These are phyloP conservation scores for Aphelinus atriplicis DNA, from an alignment of 1,140 invertebrate species.

Conservation along the genomic window DNA sequence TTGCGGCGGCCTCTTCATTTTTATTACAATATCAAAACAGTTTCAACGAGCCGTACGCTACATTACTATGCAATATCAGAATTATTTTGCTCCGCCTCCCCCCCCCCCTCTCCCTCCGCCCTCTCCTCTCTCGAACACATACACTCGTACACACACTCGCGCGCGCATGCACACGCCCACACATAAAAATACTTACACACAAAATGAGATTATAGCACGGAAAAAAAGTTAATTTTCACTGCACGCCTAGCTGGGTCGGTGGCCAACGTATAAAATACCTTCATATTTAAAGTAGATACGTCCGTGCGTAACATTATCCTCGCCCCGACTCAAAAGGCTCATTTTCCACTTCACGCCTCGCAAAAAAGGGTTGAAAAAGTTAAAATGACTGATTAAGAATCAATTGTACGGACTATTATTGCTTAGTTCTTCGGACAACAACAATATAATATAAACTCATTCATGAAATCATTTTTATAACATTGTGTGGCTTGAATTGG, in stretches of 20 bases:
- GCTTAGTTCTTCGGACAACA: too few species aligned
- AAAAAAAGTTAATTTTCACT: not conserved
- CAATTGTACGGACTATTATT: too few species aligned
- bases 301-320: slow-evolving; percentile 4
- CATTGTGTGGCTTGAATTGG: too few species aligned
- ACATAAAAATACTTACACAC: too few species aligned
- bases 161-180: too few species aligned
- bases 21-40: not conserved
- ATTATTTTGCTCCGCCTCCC: not conserved
- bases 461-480: too few species aligned
- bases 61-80: slow-evolving; percentile 8
- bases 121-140: too few species aligned
- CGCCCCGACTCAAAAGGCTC: not conserved
- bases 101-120: too few species aligned
- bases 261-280: not conserved
- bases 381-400: not conserved
- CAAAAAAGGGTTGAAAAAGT: not conserved
- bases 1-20: not conserved
- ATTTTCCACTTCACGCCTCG: not conserved
- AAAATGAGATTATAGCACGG: slow-evolving; percentile 3
- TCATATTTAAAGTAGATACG: slow-evolving; percentile 7
- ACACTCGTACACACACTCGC: too few species aligned
- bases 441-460: too few species aligned
- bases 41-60: too few species aligned
- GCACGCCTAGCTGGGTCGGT: not conserved